Evolutionary conservation across 2,113 vertebrate genomes (phyloP).

Genomic region (Pelecanoides urinatrix): DNA sequence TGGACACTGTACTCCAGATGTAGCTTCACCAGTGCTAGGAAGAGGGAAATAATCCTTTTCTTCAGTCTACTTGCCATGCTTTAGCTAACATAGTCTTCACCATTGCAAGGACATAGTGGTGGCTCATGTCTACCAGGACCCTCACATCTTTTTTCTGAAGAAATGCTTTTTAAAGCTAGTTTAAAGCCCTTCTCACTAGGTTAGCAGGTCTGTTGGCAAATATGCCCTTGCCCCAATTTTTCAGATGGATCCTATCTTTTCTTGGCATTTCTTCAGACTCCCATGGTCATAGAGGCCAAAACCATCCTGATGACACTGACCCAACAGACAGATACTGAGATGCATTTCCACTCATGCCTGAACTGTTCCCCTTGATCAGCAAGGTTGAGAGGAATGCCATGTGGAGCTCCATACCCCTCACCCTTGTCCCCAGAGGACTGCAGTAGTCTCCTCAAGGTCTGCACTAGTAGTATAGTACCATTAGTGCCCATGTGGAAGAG

Average conservation of each 20-base stretch:
- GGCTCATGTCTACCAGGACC: neutral
- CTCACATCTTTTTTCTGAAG: neutral
- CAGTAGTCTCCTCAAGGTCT: neutral
- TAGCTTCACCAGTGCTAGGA: neutral
- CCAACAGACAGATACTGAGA: neutral
- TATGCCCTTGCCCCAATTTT: neutral
- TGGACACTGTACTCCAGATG: neutral
- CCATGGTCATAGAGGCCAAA: neutral
- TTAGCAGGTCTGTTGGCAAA: neutral
- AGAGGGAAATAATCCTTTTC: neutral
- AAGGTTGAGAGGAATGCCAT: neutral
- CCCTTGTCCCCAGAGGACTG: neutral
- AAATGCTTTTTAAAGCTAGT: neutral
- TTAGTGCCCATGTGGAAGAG: neutral
- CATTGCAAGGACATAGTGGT: neutral
- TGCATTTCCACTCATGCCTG: neutral
- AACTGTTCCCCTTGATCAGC: neutral
- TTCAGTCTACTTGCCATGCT: neutral
- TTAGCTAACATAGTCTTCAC: neutral
- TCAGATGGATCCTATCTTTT: neutral
- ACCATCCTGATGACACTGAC: neutral
- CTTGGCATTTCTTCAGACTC: neutral
- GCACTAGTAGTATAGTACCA: neutral
- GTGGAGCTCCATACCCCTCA: neutral
- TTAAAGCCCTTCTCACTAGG: neutral